Evolutionary conservation across 2,113 vertebrate species (phyloP).

Genomic region (Sorex araneus): DNA sequence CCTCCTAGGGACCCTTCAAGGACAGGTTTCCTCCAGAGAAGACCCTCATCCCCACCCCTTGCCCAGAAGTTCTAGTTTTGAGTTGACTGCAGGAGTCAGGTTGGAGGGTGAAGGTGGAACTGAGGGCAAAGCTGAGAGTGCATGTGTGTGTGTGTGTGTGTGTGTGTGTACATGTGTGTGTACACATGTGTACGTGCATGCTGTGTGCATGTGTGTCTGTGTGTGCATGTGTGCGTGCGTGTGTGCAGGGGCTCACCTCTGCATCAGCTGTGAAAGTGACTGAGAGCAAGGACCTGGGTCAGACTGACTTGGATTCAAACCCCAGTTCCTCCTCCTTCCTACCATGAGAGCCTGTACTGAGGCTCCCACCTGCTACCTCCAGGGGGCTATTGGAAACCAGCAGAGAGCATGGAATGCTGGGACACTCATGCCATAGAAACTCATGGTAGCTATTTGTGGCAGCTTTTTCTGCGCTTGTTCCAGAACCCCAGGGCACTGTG

Average conservation of each 20-base stretch:
- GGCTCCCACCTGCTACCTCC: not conserved
- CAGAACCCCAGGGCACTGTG: not conserved
- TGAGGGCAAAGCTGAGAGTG: too few species aligned
- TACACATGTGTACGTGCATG: too few species aligned
- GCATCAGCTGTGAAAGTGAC: not conserved
- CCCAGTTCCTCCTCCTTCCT: not conserved
- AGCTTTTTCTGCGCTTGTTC: not conserved
- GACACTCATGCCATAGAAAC: fast-evolving
- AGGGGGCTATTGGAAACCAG: not conserved
- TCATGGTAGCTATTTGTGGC: not conserved
- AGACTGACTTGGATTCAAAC: not conserved
- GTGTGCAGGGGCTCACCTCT: not conserved
- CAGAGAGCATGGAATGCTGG: not conserved
- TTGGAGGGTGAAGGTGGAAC: not conserved
- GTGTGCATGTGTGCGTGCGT: too few species aligned
- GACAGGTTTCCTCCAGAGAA: conserved; percentile 50
- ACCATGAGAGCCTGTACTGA: not conserved
- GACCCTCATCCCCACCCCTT: not conserved
- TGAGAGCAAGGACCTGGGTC: not conserved
- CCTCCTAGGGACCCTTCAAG: conserved; percentile 65
- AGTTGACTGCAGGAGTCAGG: not conserved
- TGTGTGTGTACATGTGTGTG: too few species aligned
- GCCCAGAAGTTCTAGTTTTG: conserved; percentile 4
- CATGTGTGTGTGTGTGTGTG: too few species aligned
- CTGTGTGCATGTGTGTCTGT: too few species aligned